Evolutionary conservation across 2,888 invertebrate species (phyloP).

Genomic region (Dasysyrphus tricinctus): DNA sequence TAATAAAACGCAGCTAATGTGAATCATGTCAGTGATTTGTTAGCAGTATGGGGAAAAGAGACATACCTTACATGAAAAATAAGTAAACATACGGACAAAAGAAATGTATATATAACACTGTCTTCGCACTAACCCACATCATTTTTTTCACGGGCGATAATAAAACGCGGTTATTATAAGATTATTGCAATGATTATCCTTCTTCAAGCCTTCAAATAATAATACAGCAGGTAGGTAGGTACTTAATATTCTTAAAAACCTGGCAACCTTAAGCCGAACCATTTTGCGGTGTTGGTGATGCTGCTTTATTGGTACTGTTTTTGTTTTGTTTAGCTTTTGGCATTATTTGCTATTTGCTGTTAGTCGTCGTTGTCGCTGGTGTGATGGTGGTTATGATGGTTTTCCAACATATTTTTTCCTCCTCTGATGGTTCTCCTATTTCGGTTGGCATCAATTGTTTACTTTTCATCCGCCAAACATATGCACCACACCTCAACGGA

Average conservation of each 20-base stretch:
- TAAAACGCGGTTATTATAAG: too few species aligned
- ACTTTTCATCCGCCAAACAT: conserved; percentile 75
- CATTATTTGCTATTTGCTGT: conserved; percentile 75
- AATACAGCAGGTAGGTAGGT: too few species aligned
- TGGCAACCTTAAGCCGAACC: conserved; percentile 44
- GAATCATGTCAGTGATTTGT: too few species aligned
- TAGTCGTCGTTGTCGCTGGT: conserved; percentile 48
- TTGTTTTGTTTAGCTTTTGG: conserved; percentile 74
- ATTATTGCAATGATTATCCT: too few species aligned
- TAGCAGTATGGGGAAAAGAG: too few species aligned
- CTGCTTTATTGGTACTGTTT: conserved; percentile 72
- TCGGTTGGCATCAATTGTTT: conserved; percentile 75
- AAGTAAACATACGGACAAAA: too few species aligned
- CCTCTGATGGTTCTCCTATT: conserved; percentile 39
- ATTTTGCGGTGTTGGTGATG: conserved; percentile 55
- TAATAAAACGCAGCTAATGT: too few species aligned
- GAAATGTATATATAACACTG: too few species aligned
- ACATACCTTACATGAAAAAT: too few species aligned
- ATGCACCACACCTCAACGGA: conserved; percentile 73
- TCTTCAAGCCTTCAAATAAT: too few species aligned
- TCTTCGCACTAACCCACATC: too few species aligned
- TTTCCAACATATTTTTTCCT: conserved; percentile 42
- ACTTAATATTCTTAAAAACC: background rate
- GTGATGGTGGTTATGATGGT: conserved; percentile 70
- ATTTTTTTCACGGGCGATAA: too few species aligned